Evolutionary conservation across 1,140 invertebrate species (phyloP).

Genomic region (Capitella teleta): DNA sequence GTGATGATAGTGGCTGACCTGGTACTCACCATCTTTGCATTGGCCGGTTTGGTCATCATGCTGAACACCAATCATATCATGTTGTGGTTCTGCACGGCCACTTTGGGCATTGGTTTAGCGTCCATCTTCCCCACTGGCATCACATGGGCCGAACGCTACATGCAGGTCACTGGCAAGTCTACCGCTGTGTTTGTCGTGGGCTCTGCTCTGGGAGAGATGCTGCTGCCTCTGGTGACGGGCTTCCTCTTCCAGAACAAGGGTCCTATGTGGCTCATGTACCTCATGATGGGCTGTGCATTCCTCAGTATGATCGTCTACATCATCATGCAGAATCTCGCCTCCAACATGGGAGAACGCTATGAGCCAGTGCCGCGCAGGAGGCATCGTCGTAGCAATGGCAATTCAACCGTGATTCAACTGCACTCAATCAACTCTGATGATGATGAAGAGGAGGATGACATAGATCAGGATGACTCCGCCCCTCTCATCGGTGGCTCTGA

Average conservation of each 20-base stretch:
- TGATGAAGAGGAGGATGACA: too few species aligned
- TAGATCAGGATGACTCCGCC: too few species aligned
- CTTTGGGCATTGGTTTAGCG: constrained; percentile 44
- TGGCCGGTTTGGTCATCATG: constrained; percentile 34
- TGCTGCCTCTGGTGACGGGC: constrained; percentile 34
- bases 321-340: constrained; percentile 27
- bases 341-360: constrained; percentile 8
- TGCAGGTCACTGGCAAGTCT: constrained; percentile 43
- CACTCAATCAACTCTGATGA: too few species aligned
- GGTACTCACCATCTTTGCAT: constrained; percentile 29
- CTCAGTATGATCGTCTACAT: constrained; percentile 23
- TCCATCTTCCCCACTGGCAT: constrained; percentile 45
- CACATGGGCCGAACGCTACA: constrained; percentile 44
- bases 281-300: constrained; percentile 21
- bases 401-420: too few species aligned
- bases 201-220: constrained; percentile 45
- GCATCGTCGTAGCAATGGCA: too few species aligned
- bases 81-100: constrained; percentile 28
- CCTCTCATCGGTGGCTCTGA: too few species aligned
- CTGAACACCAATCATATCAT: constrained; percentile 22
- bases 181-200: constrained; percentile 44
- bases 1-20: constrained; percentile 38
- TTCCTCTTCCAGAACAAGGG: constrained; percentile 27
- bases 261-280: constrained; percentile 38
- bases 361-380: not conserved